A percentile compares a stretch with the other conserved stretches of the same genome.
phyloP scores from a whole-genome alignment of 2,888 invertebrate genomes.

The Patella depressa region DNA sequence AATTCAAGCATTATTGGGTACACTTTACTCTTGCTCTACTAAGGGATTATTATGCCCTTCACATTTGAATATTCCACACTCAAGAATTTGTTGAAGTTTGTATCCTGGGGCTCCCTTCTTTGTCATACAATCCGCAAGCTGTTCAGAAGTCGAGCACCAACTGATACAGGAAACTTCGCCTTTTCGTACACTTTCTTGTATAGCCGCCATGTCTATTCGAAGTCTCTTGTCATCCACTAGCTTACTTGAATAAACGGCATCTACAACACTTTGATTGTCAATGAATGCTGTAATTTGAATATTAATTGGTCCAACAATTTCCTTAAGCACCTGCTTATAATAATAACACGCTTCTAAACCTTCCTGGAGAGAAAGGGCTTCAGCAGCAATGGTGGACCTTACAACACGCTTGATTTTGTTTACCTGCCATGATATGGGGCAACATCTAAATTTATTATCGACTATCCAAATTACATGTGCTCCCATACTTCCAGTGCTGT shows the following conservation, averaged over 20 bases:
- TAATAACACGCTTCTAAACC: conserved; percentile 23
- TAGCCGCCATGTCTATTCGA: conserved; percentile 1
- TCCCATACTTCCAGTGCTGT: conserved; percentile 35
- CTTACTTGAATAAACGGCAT: conserved; percentile 29
- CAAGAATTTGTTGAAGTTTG: background rate
- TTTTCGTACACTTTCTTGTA: conserved; percentile 6
- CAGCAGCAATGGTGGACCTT: conserved; percentile 36
- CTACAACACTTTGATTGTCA: conserved; percentile 33
- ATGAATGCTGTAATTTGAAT: conserved; percentile 28
- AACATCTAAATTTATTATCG: conserved; percentile 30
- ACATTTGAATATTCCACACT: conserved; percentile 6
- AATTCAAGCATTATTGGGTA: background rate
- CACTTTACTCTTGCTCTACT: conserved; percentile 6
- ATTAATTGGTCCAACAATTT: conserved; percentile 1
- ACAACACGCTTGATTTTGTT: conserved; percentile 39
- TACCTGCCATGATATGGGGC: conserved; percentile 34
- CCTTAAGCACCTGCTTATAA: conserved; percentile 26
- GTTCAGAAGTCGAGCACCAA: conserved; percentile 1
- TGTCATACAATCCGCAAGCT: conserved; percentile 6
- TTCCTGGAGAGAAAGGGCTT: conserved; percentile 33
- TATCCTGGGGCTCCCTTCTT: conserved; percentile 3
- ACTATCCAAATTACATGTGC: conserved; percentile 34
- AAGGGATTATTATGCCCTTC: conserved; percentile 1
- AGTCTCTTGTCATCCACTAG: background rate
- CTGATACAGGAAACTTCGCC: background rate